Conservation (phyloP, 2,113 vertebrate genomes). For the Stegostoma tigrinum region DNA sequence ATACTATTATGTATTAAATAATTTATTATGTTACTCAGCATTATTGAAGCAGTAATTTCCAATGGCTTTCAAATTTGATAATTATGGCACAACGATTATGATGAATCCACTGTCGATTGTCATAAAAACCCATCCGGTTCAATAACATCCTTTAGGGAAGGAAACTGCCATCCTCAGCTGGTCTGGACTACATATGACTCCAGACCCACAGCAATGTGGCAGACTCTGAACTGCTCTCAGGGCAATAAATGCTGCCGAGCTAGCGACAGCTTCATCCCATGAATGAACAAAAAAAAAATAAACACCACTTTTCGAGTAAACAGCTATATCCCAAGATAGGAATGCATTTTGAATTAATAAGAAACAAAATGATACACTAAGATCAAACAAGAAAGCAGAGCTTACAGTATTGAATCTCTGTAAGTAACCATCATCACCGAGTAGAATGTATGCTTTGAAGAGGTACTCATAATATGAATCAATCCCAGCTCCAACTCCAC, state of each 20-base stretch:
- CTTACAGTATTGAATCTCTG: conserved; percentile 96
- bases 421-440: conserved; percentile 91
- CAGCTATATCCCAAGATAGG: not conserved
- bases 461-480: conserved; percentile 98
- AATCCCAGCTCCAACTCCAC: conserved; percentile 93
- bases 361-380: not conserved
- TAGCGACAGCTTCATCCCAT: too few relatives aligned
- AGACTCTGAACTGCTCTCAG: too few relatives aligned
- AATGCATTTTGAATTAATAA: not conserved
- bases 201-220: too few relatives aligned
- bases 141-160: too few relatives aligned
- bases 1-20: too few relatives aligned
- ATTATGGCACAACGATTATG: not conserved
- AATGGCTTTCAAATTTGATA: not conserved
- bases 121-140: too few relatives aligned
- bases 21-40: not conserved
- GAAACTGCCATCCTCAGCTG: too few relatives aligned
- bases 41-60: not conserved
- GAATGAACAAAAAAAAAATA: not conserved
- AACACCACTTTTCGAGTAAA: not conserved
- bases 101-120: too few relatives aligned
- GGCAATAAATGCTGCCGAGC: too few relatives aligned
- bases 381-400: not conserved
- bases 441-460: conserved; percentile 90
- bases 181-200: too few relatives aligned